Conservation (phyloP, 1,140 invertebrate species). For the Trichonephila inaurata region DNA sequence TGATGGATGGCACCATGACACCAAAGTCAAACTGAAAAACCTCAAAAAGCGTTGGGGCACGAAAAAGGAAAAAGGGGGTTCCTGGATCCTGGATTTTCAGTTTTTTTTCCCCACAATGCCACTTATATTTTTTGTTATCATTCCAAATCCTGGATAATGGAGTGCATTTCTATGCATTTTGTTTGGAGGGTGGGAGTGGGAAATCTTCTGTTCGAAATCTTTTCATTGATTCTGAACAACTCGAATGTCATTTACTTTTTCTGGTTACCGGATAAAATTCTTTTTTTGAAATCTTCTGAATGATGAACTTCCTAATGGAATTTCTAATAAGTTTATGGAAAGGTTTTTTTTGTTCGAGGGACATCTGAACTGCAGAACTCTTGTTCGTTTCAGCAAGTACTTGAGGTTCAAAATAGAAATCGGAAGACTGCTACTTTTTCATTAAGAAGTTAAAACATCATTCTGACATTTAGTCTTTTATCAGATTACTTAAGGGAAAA, state of each 20-base stretch:
- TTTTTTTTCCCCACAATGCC: background rate
- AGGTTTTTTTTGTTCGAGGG: background rate
- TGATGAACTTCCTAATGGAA: background rate
- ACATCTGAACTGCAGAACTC: no score
- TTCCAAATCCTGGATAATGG: slow-evolving; percentile 28
- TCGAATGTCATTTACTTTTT: background rate
- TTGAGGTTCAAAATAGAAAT: no score
- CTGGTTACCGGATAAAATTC: background rate
- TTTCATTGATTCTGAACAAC: slow-evolving; percentile 15
- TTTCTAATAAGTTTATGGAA: background rate
- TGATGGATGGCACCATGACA: slow-evolving; percentile 69
- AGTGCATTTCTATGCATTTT: slow-evolving; percentile 56
- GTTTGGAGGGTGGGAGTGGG: background rate
- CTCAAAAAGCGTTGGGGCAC: slow-evolving; percentile 20
- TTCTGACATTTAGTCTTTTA: no score
- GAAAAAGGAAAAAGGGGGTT: slow-evolving; percentile 14
- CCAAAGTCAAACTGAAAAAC: slow-evolving; percentile 66
- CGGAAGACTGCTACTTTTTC: no score
- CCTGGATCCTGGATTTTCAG: background rate
- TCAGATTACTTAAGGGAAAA: no score
- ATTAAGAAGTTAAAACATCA: no score
- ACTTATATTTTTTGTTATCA: background rate
- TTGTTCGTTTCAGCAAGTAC: no score
- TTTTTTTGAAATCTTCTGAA: background rate
- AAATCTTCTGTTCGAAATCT: slow-evolving; percentile 15